Conservation (phyloP, 2,113 vertebrate species). For the Tachysurus fulvidraco region DNA sequence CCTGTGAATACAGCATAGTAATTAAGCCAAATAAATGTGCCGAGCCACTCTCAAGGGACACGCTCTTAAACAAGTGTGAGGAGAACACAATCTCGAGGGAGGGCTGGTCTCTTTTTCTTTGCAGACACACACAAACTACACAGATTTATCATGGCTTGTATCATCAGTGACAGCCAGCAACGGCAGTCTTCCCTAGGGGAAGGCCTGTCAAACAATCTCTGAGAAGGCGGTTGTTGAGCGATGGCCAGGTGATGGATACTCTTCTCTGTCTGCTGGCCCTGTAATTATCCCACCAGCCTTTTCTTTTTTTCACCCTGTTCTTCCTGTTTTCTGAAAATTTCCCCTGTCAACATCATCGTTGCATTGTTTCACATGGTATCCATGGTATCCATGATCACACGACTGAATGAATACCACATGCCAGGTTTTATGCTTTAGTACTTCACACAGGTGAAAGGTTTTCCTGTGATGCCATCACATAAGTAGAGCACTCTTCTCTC, state of each 20-base stretch:
- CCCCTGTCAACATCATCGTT: slow-evolving; percentile 48
- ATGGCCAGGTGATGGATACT: slow-evolving; percentile 48
- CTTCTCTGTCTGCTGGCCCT: slow-evolving; percentile 54
- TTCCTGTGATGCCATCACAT: slow-evolving; percentile 6
- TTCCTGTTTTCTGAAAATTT: slow-evolving; percentile 39
- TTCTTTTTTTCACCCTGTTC: slow-evolving; percentile 35
- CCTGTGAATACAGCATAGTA: slow-evolving; percentile 62
- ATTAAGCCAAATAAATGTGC: slow-evolving; percentile 74
- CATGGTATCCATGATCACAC: not conserved
- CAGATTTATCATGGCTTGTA: slow-evolving; percentile 52
- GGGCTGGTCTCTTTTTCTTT: slow-evolving; percentile 46
- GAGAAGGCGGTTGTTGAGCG: slow-evolving; percentile 53
- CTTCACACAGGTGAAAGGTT: not conserved
- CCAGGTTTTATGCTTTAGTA: not conserved
- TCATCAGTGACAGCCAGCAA: slow-evolving; percentile 45
- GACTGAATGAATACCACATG: not conserved
- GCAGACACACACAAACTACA: slow-evolving; percentile 46
- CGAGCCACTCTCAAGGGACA: slow-evolving; percentile 65
- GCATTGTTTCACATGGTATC: slow-evolving; percentile 14
- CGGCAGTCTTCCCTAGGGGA: slow-evolving; percentile 48
- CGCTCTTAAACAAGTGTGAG: slow-evolving; percentile 55
- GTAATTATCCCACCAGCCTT: slow-evolving; percentile 60
- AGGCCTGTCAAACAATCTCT: slow-evolving; percentile 58
- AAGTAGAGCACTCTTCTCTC: slow-evolving; percentile 23
- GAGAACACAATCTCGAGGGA: slow-evolving; percentile 60